Evolutionary conservation across 2,888 invertebrate genomes (phyloP).

Genomic region (Volucella inflata): DNA sequence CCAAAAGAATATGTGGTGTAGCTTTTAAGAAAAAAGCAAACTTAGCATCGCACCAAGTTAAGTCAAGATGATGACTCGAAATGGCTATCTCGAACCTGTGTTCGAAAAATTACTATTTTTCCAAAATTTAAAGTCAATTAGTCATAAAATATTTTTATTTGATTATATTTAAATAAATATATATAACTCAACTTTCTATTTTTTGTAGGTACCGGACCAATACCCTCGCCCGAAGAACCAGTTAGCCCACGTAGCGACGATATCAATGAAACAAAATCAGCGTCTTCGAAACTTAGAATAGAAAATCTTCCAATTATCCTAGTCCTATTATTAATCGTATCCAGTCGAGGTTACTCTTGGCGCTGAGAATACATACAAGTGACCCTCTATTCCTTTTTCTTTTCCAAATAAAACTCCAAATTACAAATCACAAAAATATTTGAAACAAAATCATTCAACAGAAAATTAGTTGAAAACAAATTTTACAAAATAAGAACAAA

Average conservation of each 20-base stretch:
- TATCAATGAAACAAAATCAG: conserved; percentile 48
- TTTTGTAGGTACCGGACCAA: conserved; percentile 76
- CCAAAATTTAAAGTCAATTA: too few relatives aligned
- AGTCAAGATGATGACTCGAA: too few relatives aligned
- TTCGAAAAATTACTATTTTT: too few relatives aligned
- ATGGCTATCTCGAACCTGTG: too few relatives aligned
- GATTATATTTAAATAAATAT: too few relatives aligned
- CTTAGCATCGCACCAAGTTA: too few relatives aligned
- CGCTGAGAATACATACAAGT: conserved; percentile 60
- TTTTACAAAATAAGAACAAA: conserved; percentile 35
- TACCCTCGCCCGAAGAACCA: conserved; percentile 78
- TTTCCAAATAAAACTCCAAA: conserved; percentile 39
- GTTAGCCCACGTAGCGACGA: conserved; percentile 75
- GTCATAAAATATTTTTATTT: too few relatives aligned
- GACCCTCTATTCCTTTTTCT: conserved; percentile 18
- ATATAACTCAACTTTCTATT: not conserved
- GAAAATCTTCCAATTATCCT: conserved; percentile 70
- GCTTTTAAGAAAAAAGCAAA: too few relatives aligned
- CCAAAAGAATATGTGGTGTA: too few relatives aligned
- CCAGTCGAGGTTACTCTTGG: conserved; percentile 64
- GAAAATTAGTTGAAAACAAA: conserved; percentile 50
- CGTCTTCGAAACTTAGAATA: conserved; percentile 68
- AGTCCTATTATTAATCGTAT: conserved; percentile 66
- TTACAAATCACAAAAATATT: conserved; percentile 5
- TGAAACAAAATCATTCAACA: conserved; percentile 20